These are phyloP conservation scores for Puntigrus tetrazona DNA, from an alignment of 2,113 vertebrate genomes.

Conservation along the genomic window DNA sequence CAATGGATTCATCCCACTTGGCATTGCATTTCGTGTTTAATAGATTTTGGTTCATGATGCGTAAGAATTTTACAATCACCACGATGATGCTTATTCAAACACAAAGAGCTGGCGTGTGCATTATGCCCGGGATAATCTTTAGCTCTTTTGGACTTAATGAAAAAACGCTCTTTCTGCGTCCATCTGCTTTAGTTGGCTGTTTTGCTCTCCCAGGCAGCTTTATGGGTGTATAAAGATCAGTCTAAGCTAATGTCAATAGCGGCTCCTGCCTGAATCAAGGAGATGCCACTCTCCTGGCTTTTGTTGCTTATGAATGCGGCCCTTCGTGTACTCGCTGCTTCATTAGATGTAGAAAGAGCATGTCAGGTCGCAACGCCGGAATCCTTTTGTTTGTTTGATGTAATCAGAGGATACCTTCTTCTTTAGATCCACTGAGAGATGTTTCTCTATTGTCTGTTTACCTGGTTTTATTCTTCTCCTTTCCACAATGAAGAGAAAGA, in stretches of 20 bases:
- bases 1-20: neutral
- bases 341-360: neutral
- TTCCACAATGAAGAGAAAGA: neutral
- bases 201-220: conserved; percentile 15
- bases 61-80: conserved; percentile 45
- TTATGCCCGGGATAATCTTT: conserved; percentile 1
- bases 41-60: conserved; percentile 26
- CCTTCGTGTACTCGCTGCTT: neutral
- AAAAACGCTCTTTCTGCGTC: neutral
- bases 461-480: neutral
- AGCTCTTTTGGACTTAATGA: neutral
- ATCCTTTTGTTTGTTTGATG: conserved; percentile 7
- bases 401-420: conserved; percentile 10
- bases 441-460: neutral
- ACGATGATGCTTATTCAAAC: conserved; percentile 41
- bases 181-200: conserved; percentile 29
- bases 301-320: conserved; percentile 7
- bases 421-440: neutral
- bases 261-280: neutral
- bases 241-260: neutral
- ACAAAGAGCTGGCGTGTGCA: conserved; percentile 15
- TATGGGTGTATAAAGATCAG: neutral
- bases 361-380: neutral
- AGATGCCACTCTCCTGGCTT: neutral
- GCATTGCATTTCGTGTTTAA: conserved; percentile 27